These are phyloP conservation scores for Lophochroa leadbeateri DNA, from an alignment of 2,113 vertebrate genomes.

Conservation along the genomic window DNA sequence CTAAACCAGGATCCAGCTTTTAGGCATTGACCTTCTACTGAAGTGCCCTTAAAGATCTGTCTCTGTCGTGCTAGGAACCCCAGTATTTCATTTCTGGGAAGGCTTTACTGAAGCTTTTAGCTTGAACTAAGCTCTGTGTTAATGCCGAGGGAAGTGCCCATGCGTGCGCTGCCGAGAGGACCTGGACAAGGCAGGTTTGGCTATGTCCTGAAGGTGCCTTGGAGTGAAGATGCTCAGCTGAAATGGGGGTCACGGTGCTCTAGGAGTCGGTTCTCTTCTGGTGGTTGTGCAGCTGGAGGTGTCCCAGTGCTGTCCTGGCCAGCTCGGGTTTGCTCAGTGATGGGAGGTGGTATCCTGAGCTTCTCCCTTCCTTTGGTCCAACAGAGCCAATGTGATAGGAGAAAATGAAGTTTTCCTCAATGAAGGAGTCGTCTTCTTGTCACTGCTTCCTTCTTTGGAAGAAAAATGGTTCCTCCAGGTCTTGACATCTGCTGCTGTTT, in stretches of 20 bases:
- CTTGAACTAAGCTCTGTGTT: neutral
- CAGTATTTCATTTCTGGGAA: neutral
- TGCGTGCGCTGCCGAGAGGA: neutral
- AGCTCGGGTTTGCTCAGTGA: neutral
- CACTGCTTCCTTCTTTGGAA: neutral
- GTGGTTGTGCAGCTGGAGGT: neutral
- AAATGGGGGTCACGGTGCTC: neutral
- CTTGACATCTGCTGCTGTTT: conserved; percentile 35
- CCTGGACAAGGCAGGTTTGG: neutral
- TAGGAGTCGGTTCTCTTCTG: neutral
- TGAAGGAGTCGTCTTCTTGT: neutral
- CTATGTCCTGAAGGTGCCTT: neutral
- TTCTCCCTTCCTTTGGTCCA: neutral
- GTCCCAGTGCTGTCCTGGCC: neutral
- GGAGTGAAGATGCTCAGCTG: rapidly evolving
- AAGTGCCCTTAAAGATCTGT: neutral
- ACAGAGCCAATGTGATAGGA: rapidly evolving
- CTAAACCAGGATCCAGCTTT: neutral
- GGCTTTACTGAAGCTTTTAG: neutral
- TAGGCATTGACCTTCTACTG: neutral
- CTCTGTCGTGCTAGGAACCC: too few relatives aligned
- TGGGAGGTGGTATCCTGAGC: neutral
- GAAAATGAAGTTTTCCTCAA: neutral
- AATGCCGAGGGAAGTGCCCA: neutral
- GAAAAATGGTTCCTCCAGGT: conserved; percentile 1